Evolutionary conservation across 2,888 invertebrate species (phyloP), one percentile per base, ranked within the genome.

Genomic region (Lymantria dispar): DNA sequence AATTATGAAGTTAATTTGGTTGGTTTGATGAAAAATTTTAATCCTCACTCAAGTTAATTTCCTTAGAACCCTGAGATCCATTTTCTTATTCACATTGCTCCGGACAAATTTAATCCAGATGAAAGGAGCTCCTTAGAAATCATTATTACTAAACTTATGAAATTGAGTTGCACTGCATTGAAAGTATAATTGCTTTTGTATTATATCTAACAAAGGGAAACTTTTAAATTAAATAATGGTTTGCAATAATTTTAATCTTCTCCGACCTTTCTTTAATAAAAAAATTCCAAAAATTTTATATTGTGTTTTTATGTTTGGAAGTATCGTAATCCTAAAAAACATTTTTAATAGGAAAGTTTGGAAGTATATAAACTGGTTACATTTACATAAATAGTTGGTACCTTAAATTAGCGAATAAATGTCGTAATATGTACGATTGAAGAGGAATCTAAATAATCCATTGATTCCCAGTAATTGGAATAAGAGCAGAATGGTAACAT

Each of bases 1-100:
- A 85, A 87, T 87, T 85, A 85, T 80, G 78, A 86, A 88, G 82
- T 85, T 88, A 87, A 87, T 88, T 85, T 87, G 80, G 75, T 83
- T 76, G 81, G 85, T 85, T 80, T 81, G 83, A 87, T 87, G 86
- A 89, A 87, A 87, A 87, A 83, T 87, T 87, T 83, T 80, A 85
- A 85, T 83, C 84, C 74, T 76, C 76, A 79, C 80, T 85, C 78
- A 80, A 85, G 87, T 82, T 85, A 85, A 87, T 85, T 87, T 85
- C 78, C 83, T 80, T 72, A 62, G 79, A 71, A 83, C 73, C 76
- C 70, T 56, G 67, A 74, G 75, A 80, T 75, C 70, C 78, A 78
- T 82, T 86, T 83, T 82, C 80, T 81, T 73, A 75, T 81, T 80
- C 80, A 78, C 78, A 76, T 77, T 70, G 70, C 76, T 63, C 52